Evolutionary conservation across 2,888 invertebrate genomes (phyloP).

Genomic region (Taphrorychus bicolor): DNA sequence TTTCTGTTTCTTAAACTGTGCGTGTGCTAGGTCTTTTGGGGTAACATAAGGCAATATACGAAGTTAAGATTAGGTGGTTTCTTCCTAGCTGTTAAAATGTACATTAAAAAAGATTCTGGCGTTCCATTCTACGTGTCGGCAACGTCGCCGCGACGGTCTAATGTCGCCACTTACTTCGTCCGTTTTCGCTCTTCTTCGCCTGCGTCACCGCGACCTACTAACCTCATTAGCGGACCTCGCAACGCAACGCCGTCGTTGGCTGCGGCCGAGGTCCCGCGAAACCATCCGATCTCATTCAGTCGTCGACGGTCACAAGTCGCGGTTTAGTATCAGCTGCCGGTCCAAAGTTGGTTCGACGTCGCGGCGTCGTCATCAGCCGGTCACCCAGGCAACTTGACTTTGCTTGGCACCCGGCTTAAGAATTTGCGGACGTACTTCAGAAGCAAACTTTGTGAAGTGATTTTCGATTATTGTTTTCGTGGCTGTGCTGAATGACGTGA

Average conservation of each 20-base stretch:
- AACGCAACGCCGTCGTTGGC: constrained; percentile 44
- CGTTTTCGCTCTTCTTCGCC: constrained; percentile 48
- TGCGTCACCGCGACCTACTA: constrained; percentile 73
- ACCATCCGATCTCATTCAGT: constrained; percentile 56
- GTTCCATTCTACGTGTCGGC: constrained; percentile 31
- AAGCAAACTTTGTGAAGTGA: constrained; percentile 3
- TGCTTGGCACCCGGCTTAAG: background rate
- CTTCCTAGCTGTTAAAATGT: too few relatives aligned
- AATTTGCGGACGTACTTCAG: too few relatives aligned
- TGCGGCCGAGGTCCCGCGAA: constrained; percentile 31
- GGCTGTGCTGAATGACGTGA: constrained; percentile 16
- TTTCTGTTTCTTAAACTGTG: too few relatives aligned
- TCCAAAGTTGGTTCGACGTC: constrained; percentile 19
- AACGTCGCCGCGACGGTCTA: constrained; percentile 23
- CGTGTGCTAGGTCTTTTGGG: too few relatives aligned
- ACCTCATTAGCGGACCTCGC: constrained; percentile 66
- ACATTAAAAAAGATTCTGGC: too few relatives aligned
- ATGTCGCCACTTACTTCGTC: constrained; percentile 23
- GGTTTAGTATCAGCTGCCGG: constrained; percentile 31
- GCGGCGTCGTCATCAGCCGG: constrained; percentile 27
- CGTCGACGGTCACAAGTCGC: constrained; percentile 50
- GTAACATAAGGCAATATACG: too few relatives aligned
- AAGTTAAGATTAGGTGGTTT: too few relatives aligned
- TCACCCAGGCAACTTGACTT: constrained; percentile 21
- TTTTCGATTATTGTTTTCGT: constrained; percentile 10